These are phyloP conservation scores for Semicossyphus pulcher DNA, from an alignment of 2,113 vertebrate genomes.

Conservation along the genomic window DNA sequence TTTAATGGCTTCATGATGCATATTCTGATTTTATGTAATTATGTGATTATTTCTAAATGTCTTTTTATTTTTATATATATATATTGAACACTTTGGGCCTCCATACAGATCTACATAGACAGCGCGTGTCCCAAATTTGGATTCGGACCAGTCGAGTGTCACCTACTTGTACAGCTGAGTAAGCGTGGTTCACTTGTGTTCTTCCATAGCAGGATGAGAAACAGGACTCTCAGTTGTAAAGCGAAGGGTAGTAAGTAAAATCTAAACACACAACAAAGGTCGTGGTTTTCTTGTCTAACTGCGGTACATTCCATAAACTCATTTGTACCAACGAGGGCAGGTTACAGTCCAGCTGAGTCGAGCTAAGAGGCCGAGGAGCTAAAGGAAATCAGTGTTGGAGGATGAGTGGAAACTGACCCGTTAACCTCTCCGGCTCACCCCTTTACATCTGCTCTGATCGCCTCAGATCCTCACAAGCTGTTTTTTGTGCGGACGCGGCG, in stretches of 20 bases:
- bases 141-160: not conserved
- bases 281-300: conserved; percentile 13
- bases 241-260: conserved; percentile 15
- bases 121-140: not conserved
- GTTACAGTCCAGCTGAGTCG: conserved; percentile 12
- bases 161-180: not conserved
- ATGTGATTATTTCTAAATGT: not conserved
- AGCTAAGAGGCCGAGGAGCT: conserved; percentile 24
- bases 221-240: conserved; percentile 1
- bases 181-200: conserved; percentile 34
- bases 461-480: conserved; percentile 49
- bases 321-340: conserved; percentile 23
- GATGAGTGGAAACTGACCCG: conserved; percentile 12
- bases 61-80: not conserved
- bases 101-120: not conserved
- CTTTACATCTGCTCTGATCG: conserved; percentile 42
- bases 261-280: conserved; percentile 15
- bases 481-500: conserved; percentile 9
- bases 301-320: conserved; percentile 15
- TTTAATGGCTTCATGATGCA: not conserved
- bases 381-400: conserved; percentile 16
- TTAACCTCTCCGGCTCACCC: conserved; percentile 45
- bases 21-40: not conserved
- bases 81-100: conserved; percentile 9
- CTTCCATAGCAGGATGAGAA: conserved; percentile 32